A percentile compares a stretch with the other conserved stretches of the same genome.
Conservation (phyloP, 2,888 invertebrate species). For the Alloscopus bannaensis region DNA sequence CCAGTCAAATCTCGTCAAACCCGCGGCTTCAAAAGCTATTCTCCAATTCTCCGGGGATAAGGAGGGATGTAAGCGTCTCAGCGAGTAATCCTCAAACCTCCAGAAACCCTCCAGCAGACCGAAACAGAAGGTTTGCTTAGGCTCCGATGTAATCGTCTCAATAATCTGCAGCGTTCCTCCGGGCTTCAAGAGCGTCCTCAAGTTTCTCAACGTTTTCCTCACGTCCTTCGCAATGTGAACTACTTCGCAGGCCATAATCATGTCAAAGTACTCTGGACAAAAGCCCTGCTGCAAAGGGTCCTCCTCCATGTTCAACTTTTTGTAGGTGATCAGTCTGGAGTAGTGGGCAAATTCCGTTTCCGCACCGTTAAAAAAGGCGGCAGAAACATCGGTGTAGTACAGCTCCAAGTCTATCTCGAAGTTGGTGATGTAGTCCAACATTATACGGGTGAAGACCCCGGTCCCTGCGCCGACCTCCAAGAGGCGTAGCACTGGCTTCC, state of each 20-base stretch:
- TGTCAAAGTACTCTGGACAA: conserved; percentile 49
- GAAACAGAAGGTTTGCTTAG: conserved; percentile 36
- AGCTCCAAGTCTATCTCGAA: background rate
- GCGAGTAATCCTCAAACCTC: conserved; percentile 36
- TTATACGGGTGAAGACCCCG: background rate
- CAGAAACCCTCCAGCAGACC: conserved; percentile 48
- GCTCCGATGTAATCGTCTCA: conserved; percentile 32
- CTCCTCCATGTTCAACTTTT: conserved; percentile 58
- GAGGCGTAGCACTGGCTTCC: background rate
- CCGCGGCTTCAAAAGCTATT: background rate
- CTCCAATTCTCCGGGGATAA: conserved; percentile 9
- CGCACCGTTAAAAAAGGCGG: conserved; percentile 29
- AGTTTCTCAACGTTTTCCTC: conserved; percentile 27
- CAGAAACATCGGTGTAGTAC: conserved; percentile 30
- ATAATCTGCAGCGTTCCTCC: conserved; percentile 37
- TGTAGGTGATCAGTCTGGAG: conserved; percentile 18
- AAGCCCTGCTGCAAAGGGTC: conserved; percentile 54
- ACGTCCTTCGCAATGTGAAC: conserved; percentile 53
- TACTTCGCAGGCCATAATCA: conserved; percentile 33
- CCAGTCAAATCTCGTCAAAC: too few relatives aligned
- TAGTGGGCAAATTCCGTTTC: conserved; percentile 36
- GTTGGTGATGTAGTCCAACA: background rate
- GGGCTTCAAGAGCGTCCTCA: conserved; percentile 28
- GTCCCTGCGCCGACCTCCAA: conserved; percentile 8
- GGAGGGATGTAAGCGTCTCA: conserved; percentile 20